A percentile compares a stretch with the other conserved stretches of the same genome.
phyloP scores from a whole-genome alignment of 1,140 invertebrate genomes.

The Ptiloglossa arizonensis region DNA sequence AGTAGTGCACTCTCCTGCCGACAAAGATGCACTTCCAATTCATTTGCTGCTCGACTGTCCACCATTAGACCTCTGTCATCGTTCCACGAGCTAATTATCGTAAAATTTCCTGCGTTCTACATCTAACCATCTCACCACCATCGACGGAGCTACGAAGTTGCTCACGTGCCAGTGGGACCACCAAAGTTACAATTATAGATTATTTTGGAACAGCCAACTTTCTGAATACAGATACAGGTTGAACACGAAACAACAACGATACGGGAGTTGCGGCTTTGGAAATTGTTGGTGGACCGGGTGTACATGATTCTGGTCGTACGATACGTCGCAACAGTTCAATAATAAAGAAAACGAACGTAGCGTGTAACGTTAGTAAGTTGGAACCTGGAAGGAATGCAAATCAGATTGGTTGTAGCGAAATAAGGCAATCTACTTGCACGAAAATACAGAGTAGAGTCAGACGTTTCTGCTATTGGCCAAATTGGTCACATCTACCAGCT shows the following conservation, averaged over 20 bases:
- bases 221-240: slow-evolving; percentile 19
- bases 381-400: no score
- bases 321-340: no score
- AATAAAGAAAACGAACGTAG: not conserved
- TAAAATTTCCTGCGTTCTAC: slow-evolving; percentile 38
- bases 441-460: no score
- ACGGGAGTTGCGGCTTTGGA: not conserved
- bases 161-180: not conserved
- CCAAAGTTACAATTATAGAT: slow-evolving; percentile 45
- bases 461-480: no score
- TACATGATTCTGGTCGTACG: not conserved
- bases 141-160: slow-evolving; percentile 32
- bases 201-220: slow-evolving; percentile 40
- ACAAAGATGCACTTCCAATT: slow-evolving; percentile 24
- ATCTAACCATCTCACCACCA: not conserved
- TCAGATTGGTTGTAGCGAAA: no score
- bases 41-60: not conserved
- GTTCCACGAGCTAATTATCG: slow-evolving; percentile 27
- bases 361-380: not conserved
- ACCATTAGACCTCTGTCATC: not conserved
- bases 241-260: not conserved
- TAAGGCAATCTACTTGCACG: no score
- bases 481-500: no score
- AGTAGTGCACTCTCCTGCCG: not conserved
- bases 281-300: not conserved